These are phyloP conservation scores for Lacanobia wlatinum DNA, from an alignment of 2,888 invertebrate species.

Conservation along the genomic window DNA sequence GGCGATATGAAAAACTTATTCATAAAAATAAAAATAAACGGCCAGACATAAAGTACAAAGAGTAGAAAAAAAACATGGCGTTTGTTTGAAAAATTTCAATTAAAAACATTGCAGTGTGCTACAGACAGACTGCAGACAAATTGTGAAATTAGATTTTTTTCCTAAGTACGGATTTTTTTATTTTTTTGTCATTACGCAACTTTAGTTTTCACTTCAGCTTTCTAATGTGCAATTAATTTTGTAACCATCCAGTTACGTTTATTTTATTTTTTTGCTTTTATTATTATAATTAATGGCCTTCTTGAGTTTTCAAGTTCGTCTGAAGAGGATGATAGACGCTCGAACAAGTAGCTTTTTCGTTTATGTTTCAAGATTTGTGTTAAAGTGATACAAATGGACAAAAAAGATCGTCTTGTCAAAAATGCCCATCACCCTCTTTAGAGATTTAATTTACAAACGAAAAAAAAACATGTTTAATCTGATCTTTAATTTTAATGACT, in stretches of 20 bases:
- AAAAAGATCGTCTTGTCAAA: neutral
- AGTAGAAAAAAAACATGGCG: slow-evolving; percentile 33
- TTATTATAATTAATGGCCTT: neutral
- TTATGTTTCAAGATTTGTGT: neutral
- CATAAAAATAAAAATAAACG: slow-evolving; percentile 50
- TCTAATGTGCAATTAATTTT: slow-evolving; percentile 29
- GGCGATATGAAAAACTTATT: slow-evolving; percentile 44
- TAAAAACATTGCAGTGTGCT: slow-evolving; percentile 64
- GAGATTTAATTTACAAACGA: neutral
- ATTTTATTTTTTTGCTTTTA: neutral
- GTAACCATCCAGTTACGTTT: neutral
- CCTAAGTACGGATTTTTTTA: neutral
- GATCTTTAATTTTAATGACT: slow-evolving; percentile 7
- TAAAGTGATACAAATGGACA: neutral
- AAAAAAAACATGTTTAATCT: neutral
- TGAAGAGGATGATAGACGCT: neutral
- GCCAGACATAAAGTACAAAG: slow-evolving; percentile 10
- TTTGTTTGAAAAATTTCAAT: slow-evolving; percentile 64
- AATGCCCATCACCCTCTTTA: no score
- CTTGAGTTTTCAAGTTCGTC: neutral
- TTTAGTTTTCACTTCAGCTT: slow-evolving; percentile 15
- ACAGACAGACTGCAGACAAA: slow-evolving; percentile 55
- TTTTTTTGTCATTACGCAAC: neutral
- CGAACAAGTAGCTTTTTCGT: neutral
- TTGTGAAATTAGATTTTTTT: slow-evolving; percentile 55